Base-by-base conservation (phyloP, 2,888 invertebrate genomes). In the Arrhopalites spinosus region DNA sequence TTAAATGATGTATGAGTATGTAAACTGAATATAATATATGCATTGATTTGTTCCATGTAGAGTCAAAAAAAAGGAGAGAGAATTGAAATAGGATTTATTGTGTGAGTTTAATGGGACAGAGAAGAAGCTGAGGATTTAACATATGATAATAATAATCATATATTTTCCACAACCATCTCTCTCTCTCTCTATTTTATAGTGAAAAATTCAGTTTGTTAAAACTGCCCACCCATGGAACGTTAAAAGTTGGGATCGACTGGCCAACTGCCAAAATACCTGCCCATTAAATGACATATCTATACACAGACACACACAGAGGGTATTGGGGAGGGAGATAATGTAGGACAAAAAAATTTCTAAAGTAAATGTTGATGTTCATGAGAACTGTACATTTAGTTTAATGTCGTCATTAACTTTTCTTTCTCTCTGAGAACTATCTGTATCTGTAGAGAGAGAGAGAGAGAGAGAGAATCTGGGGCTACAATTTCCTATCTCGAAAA, bases 301-400 rank as follows among this genome's bases (percentile, higher is more conserved):
- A 27, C 8, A 59, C 25, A 11, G 25, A 13, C 59, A 59, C 17
- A 15, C 3, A n/a, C 3, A 50, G n/a, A 50, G n/a, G 7, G 50
- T 50, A 17, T 50, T 5, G 2, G n/a, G 17, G 50, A n/a, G n/a
- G 17, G n/a, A 50, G n/a, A 50, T 2, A 50, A 50, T 5, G 15
- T 43, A n/a, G 27, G 29, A n/a, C 45, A 64, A 17, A 23, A 43
- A 43, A n/a, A n/a, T n/a, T n/a, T 17, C 36, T 3, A 64, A 73
- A 47, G 67, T 67, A 68, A 67, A 74, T 71, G 72, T 74, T 74
- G 74, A 66, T 45, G 45, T 25, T 66, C 66, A 66, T 66, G 66
- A 66, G 66, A 66, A 66, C 66, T 66, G 66, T 43, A 66, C 66
- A 66, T 66, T 66, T 66, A 66, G 66, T 30, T 66, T 66, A 66